Evolutionary conservation across 2,888 invertebrate genomes (phyloP), one percentile per base, ranked within the genome.

Genomic region (Dryococelus australis): DNA sequence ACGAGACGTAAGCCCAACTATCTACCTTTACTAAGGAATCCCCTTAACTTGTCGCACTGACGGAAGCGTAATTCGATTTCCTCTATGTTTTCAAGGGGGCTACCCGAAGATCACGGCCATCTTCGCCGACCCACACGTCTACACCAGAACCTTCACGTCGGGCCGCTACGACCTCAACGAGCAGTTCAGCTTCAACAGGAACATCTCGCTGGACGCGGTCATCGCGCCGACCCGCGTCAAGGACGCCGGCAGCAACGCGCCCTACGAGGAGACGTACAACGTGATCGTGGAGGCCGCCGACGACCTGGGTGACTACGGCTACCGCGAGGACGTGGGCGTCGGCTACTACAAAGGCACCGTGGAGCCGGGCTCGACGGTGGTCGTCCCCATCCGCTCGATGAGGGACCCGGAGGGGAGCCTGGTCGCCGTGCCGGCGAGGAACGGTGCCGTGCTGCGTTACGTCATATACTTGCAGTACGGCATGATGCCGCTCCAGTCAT

Each of bases 101-200:
- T 83, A 35, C 13, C 83, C 83, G 27, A 83, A 83, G 43, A 43
- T 43, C 0, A 83, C 35, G 20, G 35, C 43, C 43, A 43, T 83
- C 35, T 83, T 83, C 28, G 20, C 28, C 83, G 83, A 83, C 83
- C 83, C 83, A 9, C 20, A 20, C 16, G 35, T 10, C 35, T 83
- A 83, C 35, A 5, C 5, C 83, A 13, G 28, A 35, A 28, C 13
- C 1, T 83, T 83, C 83, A 1, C 28, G 83, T 28, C 83, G 35
- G 83, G 83, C 9, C 83, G 83, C 83, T 83, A 83, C 83, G 83
- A 83, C 83, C 27, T 13, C 83, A 83, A 83, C 83, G 83, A 83
- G 83, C 20, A 24, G 20, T 83, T 24, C 83, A 20, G 28, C 83
- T 28, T 83, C 83, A 83, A 20, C 20, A 28, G 24, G 28, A 28